A percentile compares a stretch with the other conserved stretches of the same genome.
phyloP scores from a whole-genome alignment of 2,113 vertebrate genomes.

The Synchiropus splendidus region DNA sequence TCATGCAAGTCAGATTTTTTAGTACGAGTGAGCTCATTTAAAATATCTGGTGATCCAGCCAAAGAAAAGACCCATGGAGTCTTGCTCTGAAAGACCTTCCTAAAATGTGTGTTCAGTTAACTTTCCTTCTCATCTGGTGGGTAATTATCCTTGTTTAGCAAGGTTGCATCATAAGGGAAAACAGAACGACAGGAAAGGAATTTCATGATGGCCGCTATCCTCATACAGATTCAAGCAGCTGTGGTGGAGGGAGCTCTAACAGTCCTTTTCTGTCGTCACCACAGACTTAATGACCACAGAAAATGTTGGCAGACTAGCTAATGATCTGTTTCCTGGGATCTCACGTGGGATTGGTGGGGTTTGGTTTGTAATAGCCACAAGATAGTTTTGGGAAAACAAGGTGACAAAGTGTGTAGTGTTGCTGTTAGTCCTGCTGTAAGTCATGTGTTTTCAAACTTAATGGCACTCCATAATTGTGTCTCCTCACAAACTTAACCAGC shows the following conservation, averaged over 20 bases:
- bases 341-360: conserved; percentile 15
- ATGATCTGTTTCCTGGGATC: conserved; percentile 46
- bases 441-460: no score
- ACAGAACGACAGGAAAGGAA: conserved; percentile 10
- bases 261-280: conserved; percentile 6
- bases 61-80: no score
- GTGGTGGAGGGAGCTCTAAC: not conserved
- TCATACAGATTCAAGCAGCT: conserved; percentile 8
- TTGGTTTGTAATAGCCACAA: conserved; percentile 28
- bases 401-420: conserved; percentile 15
- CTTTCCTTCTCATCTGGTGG: no score
- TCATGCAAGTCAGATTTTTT: no score
- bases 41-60: no score
- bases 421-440: not conserved
- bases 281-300: conserved; percentile 18
- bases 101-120: no score
- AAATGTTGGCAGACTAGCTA: conserved; percentile 30
- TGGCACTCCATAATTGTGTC: no score
- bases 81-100: no score
- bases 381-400: conserved; percentile 23
- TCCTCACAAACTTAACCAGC: no score
- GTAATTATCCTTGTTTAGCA: not conserved
- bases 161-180: conserved; percentile 18
- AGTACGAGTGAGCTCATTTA: no score
- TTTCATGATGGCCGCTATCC: conserved; percentile 3